Base-by-base conservation (phyloP, 2,797 vertebrate genomes). In the Sarcophilus harrisii region DNA sequence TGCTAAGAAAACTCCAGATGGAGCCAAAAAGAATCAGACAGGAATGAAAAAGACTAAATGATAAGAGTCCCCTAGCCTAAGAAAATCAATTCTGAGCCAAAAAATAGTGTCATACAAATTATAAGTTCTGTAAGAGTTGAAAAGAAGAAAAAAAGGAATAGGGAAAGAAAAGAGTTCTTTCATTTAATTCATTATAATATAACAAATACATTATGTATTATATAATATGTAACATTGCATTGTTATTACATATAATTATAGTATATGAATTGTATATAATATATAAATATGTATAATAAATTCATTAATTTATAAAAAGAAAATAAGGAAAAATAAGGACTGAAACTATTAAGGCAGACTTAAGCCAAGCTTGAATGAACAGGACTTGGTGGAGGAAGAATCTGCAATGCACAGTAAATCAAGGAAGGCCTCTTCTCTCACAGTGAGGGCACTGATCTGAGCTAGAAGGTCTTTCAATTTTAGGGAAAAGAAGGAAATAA, bases 391-490 rank as follows among this genome's bases (percentile, higher is more conserved):
- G 30, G 52, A 59, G 1, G 87, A 13, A 8, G 1, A 73, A 38
- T 24, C 2, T 38, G 16, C 2, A 90, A 62, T 58, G 90, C 32
- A 95, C 9, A 57, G 6, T n/a, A 59, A 58, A 94, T 49, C 27
- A 30, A 90, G 58, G 96, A 95, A 95, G 5, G 49, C 10, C 93
- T 91, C n/a, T 45, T 45, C 38, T 89, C 12, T 32, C 18, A 58
- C 87, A 54, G 93, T 54, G 92, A 94, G 95, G 66, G 29, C 58
- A 93, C 60, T 95, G 54, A 95, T 59, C 57, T 58, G 10, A 32
- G 58, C 24, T 60, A 32, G 58, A 95, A 94, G 94, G 81, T 91
- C 38, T 29, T n/a, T 93, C 55, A 18, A n/a, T 16, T 52, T 45
- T 45, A 81, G 18, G 24, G 1, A 52, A 38, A 52, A 24, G 12